A percentile compares a stretch with the other conserved stretches of the same genome.
These are phyloP conservation scores for Dipodomys merriami DNA, from an alignment of 2,113 vertebrate genomes.

Conservation along the genomic window DNA sequence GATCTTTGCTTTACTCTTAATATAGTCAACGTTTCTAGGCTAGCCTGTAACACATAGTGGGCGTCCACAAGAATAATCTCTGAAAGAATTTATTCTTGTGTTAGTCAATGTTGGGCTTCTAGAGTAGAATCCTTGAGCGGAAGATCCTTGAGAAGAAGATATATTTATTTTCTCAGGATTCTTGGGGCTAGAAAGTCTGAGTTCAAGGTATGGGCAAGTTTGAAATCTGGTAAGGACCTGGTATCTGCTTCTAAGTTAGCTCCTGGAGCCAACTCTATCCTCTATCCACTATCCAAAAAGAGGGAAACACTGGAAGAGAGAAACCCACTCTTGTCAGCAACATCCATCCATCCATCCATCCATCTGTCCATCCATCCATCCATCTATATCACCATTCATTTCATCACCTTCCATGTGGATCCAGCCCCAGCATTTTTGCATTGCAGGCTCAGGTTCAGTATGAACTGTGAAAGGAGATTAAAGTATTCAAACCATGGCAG, in stretches of 20 bases:
- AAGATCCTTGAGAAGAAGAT: background rate
- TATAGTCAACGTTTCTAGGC: background rate
- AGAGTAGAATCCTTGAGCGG: background rate
- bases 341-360: no score
- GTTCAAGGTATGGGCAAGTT: background rate
- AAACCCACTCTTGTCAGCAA: background rate
- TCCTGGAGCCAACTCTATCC: background rate
- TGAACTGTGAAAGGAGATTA: background rate
- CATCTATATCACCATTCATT: background rate
- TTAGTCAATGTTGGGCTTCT: background rate
- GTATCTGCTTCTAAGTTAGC: background rate
- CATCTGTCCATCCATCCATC: no score
- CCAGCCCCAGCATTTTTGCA: background rate
- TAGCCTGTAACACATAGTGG: background rate
- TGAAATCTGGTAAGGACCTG: background rate
- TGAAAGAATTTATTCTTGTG: background rate
- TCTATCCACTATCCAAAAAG: background rate
- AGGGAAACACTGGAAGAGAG: background rate
- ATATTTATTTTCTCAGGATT: background rate
- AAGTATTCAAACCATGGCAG: background rate
- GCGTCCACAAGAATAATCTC: background rate
- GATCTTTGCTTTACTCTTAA: background rate
- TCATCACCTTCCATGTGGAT: background rate
- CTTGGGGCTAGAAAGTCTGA: background rate
- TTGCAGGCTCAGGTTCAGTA: background rate